Conservation (phyloP, 2,113 vertebrate species). For the Empidonax traillii region DNA sequence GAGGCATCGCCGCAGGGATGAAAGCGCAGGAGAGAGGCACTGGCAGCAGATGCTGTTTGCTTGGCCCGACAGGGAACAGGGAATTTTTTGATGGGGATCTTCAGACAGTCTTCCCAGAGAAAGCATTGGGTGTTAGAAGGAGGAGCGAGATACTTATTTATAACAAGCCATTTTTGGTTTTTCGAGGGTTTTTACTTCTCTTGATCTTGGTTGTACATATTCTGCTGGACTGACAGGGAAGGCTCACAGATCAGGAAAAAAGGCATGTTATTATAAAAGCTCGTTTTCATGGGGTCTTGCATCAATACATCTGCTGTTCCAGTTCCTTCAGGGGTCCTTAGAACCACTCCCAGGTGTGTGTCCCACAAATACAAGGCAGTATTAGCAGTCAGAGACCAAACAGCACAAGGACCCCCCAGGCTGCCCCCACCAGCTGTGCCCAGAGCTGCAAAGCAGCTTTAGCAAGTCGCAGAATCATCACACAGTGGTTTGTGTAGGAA, state of each 20-base stretch:
- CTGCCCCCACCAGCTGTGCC: not conserved
- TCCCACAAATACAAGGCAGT: not conserved
- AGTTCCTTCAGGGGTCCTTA: not conserved
- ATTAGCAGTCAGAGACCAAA: not conserved
- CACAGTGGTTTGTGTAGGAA: not conserved
- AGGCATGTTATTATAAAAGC: not conserved
- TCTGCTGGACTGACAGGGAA: not conserved
- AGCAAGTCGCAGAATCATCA: accelerated
- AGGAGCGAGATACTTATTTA: not conserved
- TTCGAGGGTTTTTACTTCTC: not conserved
- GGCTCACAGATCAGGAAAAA: not conserved
- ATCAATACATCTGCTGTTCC: not conserved
- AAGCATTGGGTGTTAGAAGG: not conserved
- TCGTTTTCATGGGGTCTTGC: not conserved
- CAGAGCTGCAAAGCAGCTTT: not conserved
- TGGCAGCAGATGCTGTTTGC: not conserved
- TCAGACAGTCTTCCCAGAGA: not conserved
- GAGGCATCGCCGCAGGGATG: not conserved
- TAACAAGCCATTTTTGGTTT: not conserved
- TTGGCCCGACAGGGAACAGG: not conserved
- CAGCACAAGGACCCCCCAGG: not conserved
- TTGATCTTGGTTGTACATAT: not conserved
- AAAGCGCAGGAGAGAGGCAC: not conserved
- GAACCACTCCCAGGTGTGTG: not conserved
- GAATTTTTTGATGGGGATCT: not conserved